Base-by-base conservation (phyloP, 2,888 invertebrate genomes). In the Drosophila merina region DNA sequence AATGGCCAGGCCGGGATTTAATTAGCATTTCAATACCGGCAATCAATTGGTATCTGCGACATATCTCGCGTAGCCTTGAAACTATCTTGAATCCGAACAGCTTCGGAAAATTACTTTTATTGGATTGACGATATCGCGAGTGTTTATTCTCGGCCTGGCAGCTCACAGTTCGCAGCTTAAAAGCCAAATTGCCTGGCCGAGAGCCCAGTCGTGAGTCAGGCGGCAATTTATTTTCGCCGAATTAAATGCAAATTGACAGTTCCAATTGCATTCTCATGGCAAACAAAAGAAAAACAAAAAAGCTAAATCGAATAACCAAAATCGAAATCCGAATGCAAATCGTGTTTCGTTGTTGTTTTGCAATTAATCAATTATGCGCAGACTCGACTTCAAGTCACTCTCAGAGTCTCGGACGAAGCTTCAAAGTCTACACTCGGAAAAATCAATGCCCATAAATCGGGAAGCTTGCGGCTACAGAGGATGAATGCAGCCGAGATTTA, bases 191-290 rank as follows among this genome's bases (percentile, higher is more conserved):
- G 73, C 57, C 50, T 49, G 59, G 56, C 57, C 51, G 52, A 49
- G 8, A 70, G 70, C 56, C 55, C 70, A 76, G 64, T 87, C 82
- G 82, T 82, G 85, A 82, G 87, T 87, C 87, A 82, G 79, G 76
- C 69, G 68, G 77, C 82, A 85, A 87, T 87, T 82, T 87, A 86
- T 79, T 85, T 84, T 77, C 85, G 75, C 82, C 82, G 88, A 82
- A 82, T 82, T 87, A 85, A 82, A 82, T 87, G 82, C 82, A 82
- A 82, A 87, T 87, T 82, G 87, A 87, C 82, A 82, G 82, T 81
- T 82, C 79, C 86, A 79, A 87, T 82, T 82, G 87, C 82, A 82
- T 74, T 82, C 86, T 75, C 75, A 78, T 76, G 74, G 60, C 4
- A 28, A 28, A 28, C 20, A 20, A 20, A 20, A 14, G 40, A 26